phyloP scores from a whole-genome alignment of 2,797 vertebrate genomes.

The Sternotherus odoratus region DNA sequence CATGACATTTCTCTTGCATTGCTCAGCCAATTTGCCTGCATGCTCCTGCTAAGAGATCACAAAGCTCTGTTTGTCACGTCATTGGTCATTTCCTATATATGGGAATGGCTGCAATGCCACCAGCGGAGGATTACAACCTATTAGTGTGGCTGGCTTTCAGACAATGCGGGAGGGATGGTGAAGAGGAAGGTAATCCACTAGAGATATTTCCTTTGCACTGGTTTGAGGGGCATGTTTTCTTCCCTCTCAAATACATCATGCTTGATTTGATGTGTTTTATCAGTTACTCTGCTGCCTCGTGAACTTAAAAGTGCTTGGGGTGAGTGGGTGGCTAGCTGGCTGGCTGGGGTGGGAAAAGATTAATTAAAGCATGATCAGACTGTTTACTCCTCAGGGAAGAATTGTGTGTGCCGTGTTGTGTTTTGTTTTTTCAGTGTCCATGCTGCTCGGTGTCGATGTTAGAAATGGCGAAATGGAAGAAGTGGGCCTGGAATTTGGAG shows the following conservation, averaged over 20 bases:
- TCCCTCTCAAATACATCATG: neutral
- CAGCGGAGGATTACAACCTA: constrained; percentile 2
- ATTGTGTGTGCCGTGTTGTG: neutral
- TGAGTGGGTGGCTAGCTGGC: neutral
- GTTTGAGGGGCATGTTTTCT: neutral
- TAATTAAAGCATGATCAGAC: constrained; percentile 69
- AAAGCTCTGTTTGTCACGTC: constrained; percentile 19
- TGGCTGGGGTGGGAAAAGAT: constrained; percentile 31
- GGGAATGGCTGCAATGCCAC: neutral
- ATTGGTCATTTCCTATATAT: neutral
- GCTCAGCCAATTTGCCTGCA: constrained; percentile 48
- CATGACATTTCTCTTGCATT: constrained; percentile 64
- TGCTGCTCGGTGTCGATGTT: neutral
- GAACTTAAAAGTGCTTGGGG: constrained; percentile 2
- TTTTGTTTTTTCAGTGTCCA: neutral
- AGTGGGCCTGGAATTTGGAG: neutral
- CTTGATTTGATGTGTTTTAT: constrained; percentile 36
- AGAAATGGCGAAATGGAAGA: neutral
- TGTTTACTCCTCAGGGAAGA: constrained; percentile 67
- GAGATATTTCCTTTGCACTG: neutral
- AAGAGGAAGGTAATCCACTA: neutral
- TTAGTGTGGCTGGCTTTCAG: neutral
- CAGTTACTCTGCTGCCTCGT: constrained; percentile 26
- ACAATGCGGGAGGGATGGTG: neutral
- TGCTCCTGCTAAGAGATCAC: constrained; percentile 40